A percentile compares a stretch with the other conserved stretches of the same genome.
These are phyloP conservation scores for Zeuzera pyrina DNA, from an alignment of 2,888 invertebrate genomes.

Conservation along the genomic window DNA sequence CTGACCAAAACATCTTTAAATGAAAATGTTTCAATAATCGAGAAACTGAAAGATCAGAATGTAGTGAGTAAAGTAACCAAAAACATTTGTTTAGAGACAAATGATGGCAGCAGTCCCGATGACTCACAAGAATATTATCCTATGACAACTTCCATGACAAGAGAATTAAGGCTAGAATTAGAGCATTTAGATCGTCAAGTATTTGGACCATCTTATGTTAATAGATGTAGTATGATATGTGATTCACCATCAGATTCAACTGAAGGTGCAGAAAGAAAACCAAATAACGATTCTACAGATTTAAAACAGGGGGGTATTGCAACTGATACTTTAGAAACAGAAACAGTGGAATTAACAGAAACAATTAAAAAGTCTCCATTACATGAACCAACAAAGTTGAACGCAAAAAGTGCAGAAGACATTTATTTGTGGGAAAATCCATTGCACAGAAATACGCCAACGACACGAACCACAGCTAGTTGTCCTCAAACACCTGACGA, in stretches of 20 bases:
- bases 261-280: conserved; percentile 52
- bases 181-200: conserved; percentile 90
- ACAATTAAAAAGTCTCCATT: conserved; percentile 44
- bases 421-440: conserved; percentile 89
- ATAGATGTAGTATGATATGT: conserved; percentile 47
- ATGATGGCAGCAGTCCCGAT: conserved; percentile 81
- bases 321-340: conserved; percentile 28
- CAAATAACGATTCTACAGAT: conserved; percentile 28
- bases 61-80: conserved; percentile 30
- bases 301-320: conserved; percentile 30
- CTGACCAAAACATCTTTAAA: conserved; percentile 49
- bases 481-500: conserved; percentile 80
- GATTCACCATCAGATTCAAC: conserved; percentile 61
- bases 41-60: conserved; percentile 31
- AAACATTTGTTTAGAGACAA: conserved; percentile 39
- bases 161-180: conserved; percentile 85
- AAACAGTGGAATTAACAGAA: conserved; percentile 32
- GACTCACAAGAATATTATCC: conserved; percentile 89
- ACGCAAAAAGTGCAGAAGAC: conserved; percentile 74
- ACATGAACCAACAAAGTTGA: conserved; percentile 47
- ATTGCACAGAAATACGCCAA: conserved; percentile 71
- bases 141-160: conserved; percentile 89
- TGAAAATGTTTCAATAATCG: conserved; percentile 32
- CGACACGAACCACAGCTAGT: conserved; percentile 53
- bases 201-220: conserved; percentile 74